These are phyloP conservation scores for Smittia sp. DNA, from an alignment of 2,888 invertebrate genomes.

Conservation along the genomic window DNA sequence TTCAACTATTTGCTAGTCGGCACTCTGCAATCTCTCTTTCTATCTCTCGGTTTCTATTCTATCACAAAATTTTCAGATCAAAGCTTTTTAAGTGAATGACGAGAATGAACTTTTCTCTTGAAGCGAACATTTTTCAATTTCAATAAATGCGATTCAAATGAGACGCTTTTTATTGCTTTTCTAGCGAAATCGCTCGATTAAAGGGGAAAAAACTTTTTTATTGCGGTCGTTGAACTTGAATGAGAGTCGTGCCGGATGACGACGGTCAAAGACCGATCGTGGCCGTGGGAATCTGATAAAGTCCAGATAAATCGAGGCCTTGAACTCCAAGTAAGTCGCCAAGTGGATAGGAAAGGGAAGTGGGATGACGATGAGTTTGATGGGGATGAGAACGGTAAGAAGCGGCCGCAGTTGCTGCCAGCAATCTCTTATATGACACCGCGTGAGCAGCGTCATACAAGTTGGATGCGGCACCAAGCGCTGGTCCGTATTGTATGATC, in stretches of 20 bases:
- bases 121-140: conserved; percentile 8
- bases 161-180: background rate
- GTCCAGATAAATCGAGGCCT: conserved; percentile 63
- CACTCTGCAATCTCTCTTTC: background rate
- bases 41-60: conserved; percentile 2
- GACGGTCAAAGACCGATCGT: conserved; percentile 49
- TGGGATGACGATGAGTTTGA: conserved; percentile 56
- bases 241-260: conserved; percentile 46
- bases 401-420: conserved; percentile 51
- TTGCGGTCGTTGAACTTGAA: conserved; percentile 49
- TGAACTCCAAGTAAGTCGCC: conserved; percentile 70
- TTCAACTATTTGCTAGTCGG: conserved; percentile 6
- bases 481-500: conserved; percentile 59
- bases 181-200: background rate
- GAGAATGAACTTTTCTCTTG: background rate
- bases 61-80: conserved; percentile 13
- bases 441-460: conserved; percentile 51
- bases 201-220: conserved; percentile 42
- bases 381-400: conserved; percentile 53
- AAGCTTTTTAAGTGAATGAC: background rate
- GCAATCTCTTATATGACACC: conserved; percentile 52
- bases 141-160: background rate
- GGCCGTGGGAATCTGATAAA: conserved; percentile 72
- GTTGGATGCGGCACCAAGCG: conserved; percentile 62
- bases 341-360: conserved; percentile 65